Conservation (phyloP, 2,888 invertebrate species). For the Lottia scabra region DNA sequence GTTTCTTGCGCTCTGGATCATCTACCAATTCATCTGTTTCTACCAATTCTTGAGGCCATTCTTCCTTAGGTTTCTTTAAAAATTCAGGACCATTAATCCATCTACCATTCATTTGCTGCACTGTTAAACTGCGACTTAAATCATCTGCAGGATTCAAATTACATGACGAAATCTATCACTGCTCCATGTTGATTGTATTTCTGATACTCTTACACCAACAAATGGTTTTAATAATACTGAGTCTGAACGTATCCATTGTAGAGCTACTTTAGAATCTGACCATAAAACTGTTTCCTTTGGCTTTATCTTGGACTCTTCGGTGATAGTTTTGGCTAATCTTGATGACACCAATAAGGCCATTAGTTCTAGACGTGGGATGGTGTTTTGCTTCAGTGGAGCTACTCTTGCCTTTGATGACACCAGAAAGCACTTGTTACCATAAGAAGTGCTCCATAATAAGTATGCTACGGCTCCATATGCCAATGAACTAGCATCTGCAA, state of each 20-base stretch:
- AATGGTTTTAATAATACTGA: conserved; percentile 12
- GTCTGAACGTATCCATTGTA: conserved; percentile 16
- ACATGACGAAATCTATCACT: not conserved
- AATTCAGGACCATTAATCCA: conserved; percentile 19
- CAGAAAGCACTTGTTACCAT: not conserved
- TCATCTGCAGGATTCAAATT: conserved; percentile 16
- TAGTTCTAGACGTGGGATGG: conserved; percentile 8
- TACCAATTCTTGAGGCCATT: conserved; percentile 6
- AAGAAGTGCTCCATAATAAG: not conserved
- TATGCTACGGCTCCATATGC: conserved; percentile 13
- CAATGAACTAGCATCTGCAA: not conserved
- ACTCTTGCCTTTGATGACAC: conserved; percentile 15
- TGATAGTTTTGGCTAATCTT: conserved; percentile 10
- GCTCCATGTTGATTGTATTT: conserved; percentile 11
- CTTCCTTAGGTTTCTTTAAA: conserved; percentile 6
- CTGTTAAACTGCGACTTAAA: conserved; percentile 16
- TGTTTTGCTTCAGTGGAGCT: conserved; percentile 8
- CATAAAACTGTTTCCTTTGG: not conserved
- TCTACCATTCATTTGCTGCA: conserved; percentile 6
- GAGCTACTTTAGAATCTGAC: conserved; percentile 3
- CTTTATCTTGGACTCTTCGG: not conserved
- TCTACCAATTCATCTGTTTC: not conserved
- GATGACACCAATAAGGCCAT: conserved; percentile 13
- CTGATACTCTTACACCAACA: conserved; percentile 15
- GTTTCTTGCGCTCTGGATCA: not conserved